Evolutionary conservation across 2,888 invertebrate species (phyloP).

Genomic region (Meta bourneti): DNA sequence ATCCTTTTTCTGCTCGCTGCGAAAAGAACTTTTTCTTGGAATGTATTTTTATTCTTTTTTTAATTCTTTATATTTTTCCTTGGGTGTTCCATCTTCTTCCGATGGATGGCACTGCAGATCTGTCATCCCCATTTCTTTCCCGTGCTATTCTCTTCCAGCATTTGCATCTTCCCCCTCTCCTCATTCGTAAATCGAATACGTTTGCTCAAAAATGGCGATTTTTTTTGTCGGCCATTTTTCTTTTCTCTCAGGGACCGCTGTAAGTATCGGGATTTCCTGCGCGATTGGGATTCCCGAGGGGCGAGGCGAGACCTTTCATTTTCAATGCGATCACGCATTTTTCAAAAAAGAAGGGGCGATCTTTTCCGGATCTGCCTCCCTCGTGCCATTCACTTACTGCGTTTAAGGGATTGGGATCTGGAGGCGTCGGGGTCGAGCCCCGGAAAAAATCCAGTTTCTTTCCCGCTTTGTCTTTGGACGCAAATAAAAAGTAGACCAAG

Average conservation of each 20-base stretch:
- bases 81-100: neutral
- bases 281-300: conserved; percentile 11
- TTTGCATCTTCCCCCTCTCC: conserved; percentile 43
- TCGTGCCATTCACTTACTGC: neutral
- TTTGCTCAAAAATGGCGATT: conserved; percentile 28
- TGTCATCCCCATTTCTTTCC: conserved; percentile 8
- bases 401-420: neutral
- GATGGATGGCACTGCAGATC: conserved; percentile 8
- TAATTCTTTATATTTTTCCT: neutral
- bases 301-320: neutral
- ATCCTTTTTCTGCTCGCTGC: conserved; percentile 34
- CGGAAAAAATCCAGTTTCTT: neutral
- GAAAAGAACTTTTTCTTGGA: conserved; percentile 33
- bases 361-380: neutral
- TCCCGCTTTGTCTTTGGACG: neutral
- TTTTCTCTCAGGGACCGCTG: neutral
- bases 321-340: conserved; percentile 27
- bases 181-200: conserved; percentile 29
- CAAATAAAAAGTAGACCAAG: neutral
- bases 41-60: neutral
- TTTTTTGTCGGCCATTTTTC: neutral
- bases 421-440: neutral
- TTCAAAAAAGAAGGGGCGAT: neutral
- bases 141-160: neutral
- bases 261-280: neutral